Conservation (phyloP, 2,113 vertebrate species). For the Hirundichthys speculiger region DNA sequence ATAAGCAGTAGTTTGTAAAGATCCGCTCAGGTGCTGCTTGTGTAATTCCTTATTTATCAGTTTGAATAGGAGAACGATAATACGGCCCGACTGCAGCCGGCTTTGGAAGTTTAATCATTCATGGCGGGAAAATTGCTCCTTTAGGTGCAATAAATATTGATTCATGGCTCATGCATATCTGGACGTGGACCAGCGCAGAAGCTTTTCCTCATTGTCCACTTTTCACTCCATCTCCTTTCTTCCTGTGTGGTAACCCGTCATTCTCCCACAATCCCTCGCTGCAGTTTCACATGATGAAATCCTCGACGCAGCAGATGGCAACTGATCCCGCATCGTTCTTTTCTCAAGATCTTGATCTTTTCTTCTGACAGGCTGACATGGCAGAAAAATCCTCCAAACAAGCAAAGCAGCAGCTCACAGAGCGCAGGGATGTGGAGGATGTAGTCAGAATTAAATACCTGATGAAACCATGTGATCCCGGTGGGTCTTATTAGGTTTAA, state of each 20-base stretch:
- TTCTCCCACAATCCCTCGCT: conserved; percentile 45
- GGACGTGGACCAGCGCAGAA: conserved; percentile 48
- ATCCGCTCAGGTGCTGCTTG: conserved; percentile 49
- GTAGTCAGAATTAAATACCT: too few relatives aligned
- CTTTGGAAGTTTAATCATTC: conserved; percentile 77
- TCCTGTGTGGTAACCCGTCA: neutral
- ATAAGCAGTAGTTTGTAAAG: conserved; percentile 74
- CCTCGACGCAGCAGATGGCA: neutral
- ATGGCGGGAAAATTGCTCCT: conserved; percentile 79
- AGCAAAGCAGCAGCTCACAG: too few relatives aligned
- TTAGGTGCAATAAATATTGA: conserved; percentile 84
- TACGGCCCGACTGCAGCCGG: conserved; percentile 52
- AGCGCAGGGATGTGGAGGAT: too few relatives aligned
- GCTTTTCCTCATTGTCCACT: conserved; percentile 46
- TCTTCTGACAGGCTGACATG: too few relatives aligned
- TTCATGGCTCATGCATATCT: conserved; percentile 74
- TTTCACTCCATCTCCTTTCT: conserved; percentile 40
- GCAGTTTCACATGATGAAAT: neutral
- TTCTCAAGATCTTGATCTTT: too few relatives aligned
- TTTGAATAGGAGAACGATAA: conserved; percentile 67
- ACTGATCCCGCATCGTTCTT: conserved; percentile 8
- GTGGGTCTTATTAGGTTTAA: too few relatives aligned
- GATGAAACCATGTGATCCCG: too few relatives aligned
- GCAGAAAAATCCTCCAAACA: too few relatives aligned
- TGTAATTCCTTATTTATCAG: conserved; percentile 66